These are phyloP conservation scores for Harpalus rufipes DNA, from an alignment of 2,888 invertebrate species.

Conservation along the genomic window DNA sequence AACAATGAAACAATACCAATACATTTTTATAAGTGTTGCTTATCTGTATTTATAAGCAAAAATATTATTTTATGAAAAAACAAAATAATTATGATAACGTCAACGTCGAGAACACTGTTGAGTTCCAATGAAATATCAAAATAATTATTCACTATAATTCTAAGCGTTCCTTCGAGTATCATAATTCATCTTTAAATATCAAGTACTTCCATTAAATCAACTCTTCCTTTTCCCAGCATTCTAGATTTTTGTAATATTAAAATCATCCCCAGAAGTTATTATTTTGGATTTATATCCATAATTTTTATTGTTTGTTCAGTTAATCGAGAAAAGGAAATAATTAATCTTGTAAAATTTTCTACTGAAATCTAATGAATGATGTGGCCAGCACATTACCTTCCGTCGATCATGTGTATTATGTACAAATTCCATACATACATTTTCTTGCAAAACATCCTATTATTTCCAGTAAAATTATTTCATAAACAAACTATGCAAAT, in stretches of 20 bases:
- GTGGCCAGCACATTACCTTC: too few species aligned
- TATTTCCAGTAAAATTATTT: too few species aligned
- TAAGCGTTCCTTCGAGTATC: conserved; percentile 2
- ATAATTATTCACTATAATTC: conserved; percentile 4
- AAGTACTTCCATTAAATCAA: conserved; percentile 24
- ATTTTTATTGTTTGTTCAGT: too few species aligned
- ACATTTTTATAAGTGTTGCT: background rate
- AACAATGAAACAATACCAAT: too few species aligned
- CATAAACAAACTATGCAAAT: too few species aligned
- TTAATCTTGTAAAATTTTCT: too few species aligned
- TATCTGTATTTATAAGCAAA: background rate
- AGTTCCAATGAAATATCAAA: conserved; percentile 34
- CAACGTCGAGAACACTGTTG: background rate
- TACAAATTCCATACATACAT: too few species aligned
- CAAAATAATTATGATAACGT: background rate
- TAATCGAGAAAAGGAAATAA: too few species aligned
- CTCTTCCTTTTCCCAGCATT: background rate
- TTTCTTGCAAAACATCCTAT: too few species aligned
- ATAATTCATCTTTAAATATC: conserved; percentile 14
- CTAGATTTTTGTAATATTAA: conserved; percentile 30
- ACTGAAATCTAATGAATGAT: too few species aligned
- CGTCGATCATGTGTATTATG: too few species aligned
- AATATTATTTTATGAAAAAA: background rate
- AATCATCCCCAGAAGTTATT: background rate
- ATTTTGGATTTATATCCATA: background rate